Conservation (phyloP, 30 jellyfish, hydroid and myxozoan genomes). For the Pelagia noctiluca region DNA sequence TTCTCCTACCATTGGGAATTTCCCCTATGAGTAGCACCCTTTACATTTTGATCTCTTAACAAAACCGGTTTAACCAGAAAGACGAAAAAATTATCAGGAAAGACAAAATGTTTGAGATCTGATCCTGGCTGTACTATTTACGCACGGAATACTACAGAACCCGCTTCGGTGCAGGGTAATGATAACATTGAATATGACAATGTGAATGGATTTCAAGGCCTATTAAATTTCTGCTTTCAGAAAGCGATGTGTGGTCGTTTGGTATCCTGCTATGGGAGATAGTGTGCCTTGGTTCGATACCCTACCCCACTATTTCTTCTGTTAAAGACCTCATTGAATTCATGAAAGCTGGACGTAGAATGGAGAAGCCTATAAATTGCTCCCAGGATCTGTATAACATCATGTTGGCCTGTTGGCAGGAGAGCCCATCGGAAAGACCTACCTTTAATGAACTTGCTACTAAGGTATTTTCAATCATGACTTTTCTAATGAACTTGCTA, state of each 20-base stretch:
- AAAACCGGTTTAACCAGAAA: too few species aligned
- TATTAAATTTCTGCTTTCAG: not conserved
- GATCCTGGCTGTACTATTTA: too few species aligned
- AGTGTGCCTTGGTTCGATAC: constrained; percentile 77
- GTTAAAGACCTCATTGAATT: constrained; percentile 65
- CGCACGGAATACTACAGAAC: too few species aligned
- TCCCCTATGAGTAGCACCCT: too few species aligned
- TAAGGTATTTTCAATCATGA: not conserved
- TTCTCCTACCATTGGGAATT: too few species aligned
- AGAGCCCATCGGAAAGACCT: constrained; percentile 74
- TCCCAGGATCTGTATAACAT: constrained; percentile 75
- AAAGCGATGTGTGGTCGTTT: constrained; percentile 81
- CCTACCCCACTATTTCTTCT: constrained; percentile 80
- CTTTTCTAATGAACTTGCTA: constrained; percentile 12
- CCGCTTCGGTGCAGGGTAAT: too few species aligned
- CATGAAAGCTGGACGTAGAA: constrained; percentile 55
- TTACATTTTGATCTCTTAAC: too few species aligned
- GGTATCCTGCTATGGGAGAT: constrained; percentile 92
- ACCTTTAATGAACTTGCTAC: constrained; percentile 22
- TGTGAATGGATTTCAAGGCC: too few species aligned
- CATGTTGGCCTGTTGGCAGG: constrained; percentile 88
- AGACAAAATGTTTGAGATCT: too few species aligned
- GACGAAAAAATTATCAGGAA: too few species aligned
- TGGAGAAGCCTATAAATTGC: constrained; percentile 83
- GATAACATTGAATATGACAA: too few species aligned